Evolutionary conservation across 2,797 vertebrate genomes (phyloP).

Genomic region (Pteropus rufus): DNA sequence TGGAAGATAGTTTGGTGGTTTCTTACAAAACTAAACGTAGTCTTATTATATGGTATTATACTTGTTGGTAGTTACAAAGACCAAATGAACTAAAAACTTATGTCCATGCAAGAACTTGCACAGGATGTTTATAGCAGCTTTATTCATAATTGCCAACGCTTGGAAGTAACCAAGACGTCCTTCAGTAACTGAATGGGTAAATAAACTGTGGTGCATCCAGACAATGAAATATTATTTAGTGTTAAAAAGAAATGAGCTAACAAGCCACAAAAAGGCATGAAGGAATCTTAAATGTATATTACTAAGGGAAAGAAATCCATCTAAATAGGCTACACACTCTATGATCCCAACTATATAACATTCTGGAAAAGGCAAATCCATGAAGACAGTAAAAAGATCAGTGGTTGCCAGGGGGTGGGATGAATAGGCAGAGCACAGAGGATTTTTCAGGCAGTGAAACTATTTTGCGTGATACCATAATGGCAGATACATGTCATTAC

Average conservation of each 20-base stretch:
- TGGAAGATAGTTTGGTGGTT: neutral
- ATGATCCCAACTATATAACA: neutral
- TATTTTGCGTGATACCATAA: neutral
- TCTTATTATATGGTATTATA: neutral
- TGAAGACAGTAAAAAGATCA: neutral
- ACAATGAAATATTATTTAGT: neutral
- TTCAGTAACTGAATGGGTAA: neutral
- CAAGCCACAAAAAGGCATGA: neutral
- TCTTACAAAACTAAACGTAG: neutral
- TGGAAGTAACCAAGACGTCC: neutral
- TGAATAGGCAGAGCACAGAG: neutral
- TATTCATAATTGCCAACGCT: neutral
- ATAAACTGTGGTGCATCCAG: neutral
- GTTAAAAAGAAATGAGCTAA: neutral
- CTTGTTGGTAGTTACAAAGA: neutral
- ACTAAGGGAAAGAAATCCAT: neutral
- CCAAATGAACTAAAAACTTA: constrained; percentile 22
- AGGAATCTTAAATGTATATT: neutral
- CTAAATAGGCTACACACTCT: neutral
- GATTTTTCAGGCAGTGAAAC: neutral
- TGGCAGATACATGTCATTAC: neutral
- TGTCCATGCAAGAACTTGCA: neutral
- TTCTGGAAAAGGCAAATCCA: constrained; percentile 30
- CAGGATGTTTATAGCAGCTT: neutral
- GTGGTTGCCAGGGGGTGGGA: neutral